Evolutionary conservation across 2,113 vertebrate genomes (phyloP).

Genomic region (Scophthalmus maximus): DNA sequence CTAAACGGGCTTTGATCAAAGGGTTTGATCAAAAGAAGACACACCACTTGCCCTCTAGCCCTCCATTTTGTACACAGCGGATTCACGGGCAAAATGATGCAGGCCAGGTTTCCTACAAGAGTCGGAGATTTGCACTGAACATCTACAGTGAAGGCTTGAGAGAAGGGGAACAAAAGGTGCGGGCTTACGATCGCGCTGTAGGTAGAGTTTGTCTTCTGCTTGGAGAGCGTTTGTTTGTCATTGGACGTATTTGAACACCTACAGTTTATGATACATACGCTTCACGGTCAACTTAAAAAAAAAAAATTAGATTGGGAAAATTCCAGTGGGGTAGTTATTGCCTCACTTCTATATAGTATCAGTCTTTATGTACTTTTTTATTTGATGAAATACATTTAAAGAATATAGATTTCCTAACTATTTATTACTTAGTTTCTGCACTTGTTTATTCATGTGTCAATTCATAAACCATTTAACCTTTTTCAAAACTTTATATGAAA

Average conservation of each 20-base stretch:
- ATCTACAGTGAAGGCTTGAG: conserved; percentile 60
- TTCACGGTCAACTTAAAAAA: neutral
- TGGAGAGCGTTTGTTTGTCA: conserved; percentile 45
- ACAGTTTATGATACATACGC: conserved; percentile 35
- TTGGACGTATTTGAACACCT: conserved; percentile 17
- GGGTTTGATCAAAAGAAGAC: conserved; percentile 81
- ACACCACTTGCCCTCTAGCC: conserved; percentile 80
- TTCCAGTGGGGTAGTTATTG: neutral
- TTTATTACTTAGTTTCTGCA: neutral
- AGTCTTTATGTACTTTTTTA: neutral
- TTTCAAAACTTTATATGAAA: neutral
- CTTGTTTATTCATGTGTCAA: neutral
- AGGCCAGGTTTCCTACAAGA: conserved; percentile 72
- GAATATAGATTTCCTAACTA: neutral
- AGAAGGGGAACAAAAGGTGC: conserved; percentile 66
- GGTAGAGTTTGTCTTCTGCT: conserved; percentile 57
- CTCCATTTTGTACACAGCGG: conserved; percentile 78
- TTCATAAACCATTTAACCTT: neutral
- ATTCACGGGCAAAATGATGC: conserved; percentile 71
- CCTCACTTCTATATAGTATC: neutral
- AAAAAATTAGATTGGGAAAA: conserved; percentile 12
- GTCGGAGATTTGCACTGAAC: conserved; percentile 65
- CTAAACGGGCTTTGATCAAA: conserved; percentile 83
- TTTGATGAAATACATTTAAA: neutral
- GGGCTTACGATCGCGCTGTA: conserved; percentile 68